Base-by-base conservation (phyloP, 2,888 invertebrate genomes). In the Philereme vetulata region DNA sequence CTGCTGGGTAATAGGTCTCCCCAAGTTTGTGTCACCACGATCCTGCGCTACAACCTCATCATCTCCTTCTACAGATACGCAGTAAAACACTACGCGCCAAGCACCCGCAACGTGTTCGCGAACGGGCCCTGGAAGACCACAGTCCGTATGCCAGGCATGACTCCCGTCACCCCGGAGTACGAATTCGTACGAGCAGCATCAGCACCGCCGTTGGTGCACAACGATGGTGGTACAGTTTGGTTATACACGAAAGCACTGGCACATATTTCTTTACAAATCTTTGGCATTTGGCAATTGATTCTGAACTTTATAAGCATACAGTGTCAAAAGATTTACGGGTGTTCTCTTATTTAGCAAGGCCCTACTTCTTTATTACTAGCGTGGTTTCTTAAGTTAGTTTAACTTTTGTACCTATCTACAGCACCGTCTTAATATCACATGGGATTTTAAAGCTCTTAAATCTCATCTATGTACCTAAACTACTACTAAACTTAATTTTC, bases 191-290 rank as follows among this genome's bases (percentile, higher is more conserved):
- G 84, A 21, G 78, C 90, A 0, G 86, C 87, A 0, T 81, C 89
- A 0, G 65, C 82, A 3, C 75, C 80, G 4, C 75, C 82, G 0
- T 21, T 64, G 36, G 67, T 83, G 45, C 84, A 83, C 56, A 69
- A 78, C 59, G 77, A 86, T 72, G 88, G 87, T 84, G 90, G 85
- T 86, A 87, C 84, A 87, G 82, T 87, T 86, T 61, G 77, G 81
- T 64, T 81, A 54, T 55, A 71, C 72, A 7, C 67, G 64, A 59
- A 68, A 65, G 82, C 86, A 84, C 80, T 70, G 21, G 81, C 84
- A 85, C 38, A 49, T 65, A 69, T 71, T 64, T 51, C 64, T 51
- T 64, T 44, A 53, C 47, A 49, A 5, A 10, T 60, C 36, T 59
- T 32, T 47, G 21, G 21, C 21, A 21, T 21, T 21, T 21, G 21